Conservation (phyloP, 2,888 invertebrate genomes). For the Bellardia pandia region DNA sequence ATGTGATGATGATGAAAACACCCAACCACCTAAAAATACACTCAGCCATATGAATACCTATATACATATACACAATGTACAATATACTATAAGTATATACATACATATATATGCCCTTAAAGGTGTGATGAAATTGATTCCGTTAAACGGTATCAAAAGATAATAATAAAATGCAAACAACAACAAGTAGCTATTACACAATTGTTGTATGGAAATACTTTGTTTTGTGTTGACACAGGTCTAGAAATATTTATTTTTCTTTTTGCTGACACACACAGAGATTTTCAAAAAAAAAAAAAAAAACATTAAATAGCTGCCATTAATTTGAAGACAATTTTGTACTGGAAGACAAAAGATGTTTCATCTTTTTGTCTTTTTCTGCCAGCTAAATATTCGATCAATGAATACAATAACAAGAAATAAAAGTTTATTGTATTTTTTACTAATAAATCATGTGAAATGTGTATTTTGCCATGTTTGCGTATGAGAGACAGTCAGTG, state of each 20-base stretch:
- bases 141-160: constrained; percentile 16
- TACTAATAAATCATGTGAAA: constrained; percentile 50
- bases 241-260: not conserved
- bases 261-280: constrained; percentile 59
- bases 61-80: no score
- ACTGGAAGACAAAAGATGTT: constrained; percentile 11
- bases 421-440: constrained; percentile 38
- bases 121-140: constrained; percentile 66
- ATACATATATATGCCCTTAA: not conserved
- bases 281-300: constrained; percentile 34
- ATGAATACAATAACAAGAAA: constrained; percentile 27
- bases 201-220: not conserved
- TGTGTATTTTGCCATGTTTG: not conserved
- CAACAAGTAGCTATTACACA: not conserved
- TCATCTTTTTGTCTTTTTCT: not conserved
- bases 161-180: constrained; percentile 17
- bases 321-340: constrained; percentile 52
- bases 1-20: not conserved
- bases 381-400: not conserved
- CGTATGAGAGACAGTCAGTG: not conserved
- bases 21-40: constrained; percentile 47
- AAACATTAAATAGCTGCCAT: constrained; percentile 66
- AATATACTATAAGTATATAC: no score
- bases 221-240: constrained; percentile 51
- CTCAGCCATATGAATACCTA: not conserved